Conservation (phyloP, 2,888 invertebrate genomes). For the Rotaria socialis region DNA sequence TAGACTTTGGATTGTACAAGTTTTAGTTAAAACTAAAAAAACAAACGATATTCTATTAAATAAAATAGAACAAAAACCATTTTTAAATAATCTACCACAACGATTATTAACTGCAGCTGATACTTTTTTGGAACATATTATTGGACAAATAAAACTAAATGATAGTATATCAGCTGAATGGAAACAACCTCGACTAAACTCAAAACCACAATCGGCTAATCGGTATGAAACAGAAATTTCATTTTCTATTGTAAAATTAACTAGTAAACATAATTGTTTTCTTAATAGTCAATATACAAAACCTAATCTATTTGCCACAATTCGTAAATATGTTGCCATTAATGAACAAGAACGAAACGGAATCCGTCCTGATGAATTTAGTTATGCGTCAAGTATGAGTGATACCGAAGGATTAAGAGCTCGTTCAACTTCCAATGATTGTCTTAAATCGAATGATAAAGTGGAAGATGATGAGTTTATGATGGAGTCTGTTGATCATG, state of each 20-base stretch:
- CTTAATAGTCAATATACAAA: too few species aligned
- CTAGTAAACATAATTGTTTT: neutral
- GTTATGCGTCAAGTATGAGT: neutral
- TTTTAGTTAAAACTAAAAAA: conserved; percentile 6
- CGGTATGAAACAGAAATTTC: neutral
- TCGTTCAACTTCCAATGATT: neutral
- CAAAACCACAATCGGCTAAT: too few species aligned
- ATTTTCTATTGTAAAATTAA: neutral
- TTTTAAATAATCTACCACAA: neutral
- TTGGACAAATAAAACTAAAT: neutral
- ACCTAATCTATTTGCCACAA: neutral
- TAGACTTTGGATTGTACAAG: neutral
- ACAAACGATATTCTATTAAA: neutral
- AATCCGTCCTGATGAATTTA: neutral
- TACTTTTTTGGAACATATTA: neutral
- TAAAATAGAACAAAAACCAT: neutral
- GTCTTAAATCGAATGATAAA: neutral
- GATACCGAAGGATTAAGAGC: neutral
- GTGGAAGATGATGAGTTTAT: neutral
- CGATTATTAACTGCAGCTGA: neutral
- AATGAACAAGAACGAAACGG: neutral
- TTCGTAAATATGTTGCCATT: neutral
- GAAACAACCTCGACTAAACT: neutral
- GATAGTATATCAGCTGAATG: neutral
- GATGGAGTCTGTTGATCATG: neutral